Conservation (phyloP, 2,113 vertebrate species). For the Festucalex cinctus region DNA sequence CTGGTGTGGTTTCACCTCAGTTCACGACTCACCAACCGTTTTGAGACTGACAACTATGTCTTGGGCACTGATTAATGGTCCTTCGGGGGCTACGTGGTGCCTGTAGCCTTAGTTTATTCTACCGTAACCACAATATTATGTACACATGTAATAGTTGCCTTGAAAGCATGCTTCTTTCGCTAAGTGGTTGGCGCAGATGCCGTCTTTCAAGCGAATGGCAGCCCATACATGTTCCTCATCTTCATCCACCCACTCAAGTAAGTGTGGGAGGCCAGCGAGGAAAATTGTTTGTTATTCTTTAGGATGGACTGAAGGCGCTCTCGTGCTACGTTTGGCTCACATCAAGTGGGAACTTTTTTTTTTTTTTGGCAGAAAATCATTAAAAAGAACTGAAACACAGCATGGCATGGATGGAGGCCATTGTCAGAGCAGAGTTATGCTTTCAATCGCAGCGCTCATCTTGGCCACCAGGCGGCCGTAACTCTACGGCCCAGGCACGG, state of each 20-base stretch:
- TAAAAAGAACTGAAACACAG: not conserved
- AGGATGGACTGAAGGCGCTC: too few species aligned
- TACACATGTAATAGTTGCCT: too few species aligned
- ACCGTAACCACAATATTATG: too few species aligned
- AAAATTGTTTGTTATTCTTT: not conserved
- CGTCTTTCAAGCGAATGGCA: too few species aligned
- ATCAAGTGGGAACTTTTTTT: not conserved
- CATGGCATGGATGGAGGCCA: not conserved
- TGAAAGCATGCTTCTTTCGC: too few species aligned
- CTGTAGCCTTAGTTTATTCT: too few species aligned
- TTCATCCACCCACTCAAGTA: slow-evolving; percentile 24
- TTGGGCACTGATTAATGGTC: too few species aligned
- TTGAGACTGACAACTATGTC: too few species aligned
- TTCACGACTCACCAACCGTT: too few species aligned
- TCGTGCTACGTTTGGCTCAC: not conserved
- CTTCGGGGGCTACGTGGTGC: too few species aligned
- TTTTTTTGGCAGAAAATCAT: not conserved
- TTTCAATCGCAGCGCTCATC: slow-evolving; percentile 33
- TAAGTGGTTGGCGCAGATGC: too few species aligned
- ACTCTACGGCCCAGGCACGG: slow-evolving; percentile 11
- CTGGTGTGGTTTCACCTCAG: too few species aligned
- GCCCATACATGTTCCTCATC: not conserved
- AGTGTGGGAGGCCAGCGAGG: slow-evolving; percentile 26
- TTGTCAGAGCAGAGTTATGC: slow-evolving; percentile 50
- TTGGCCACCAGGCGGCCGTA: slow-evolving; percentile 14